These are phyloP conservation scores for Ganaspis sp. DNA, from an alignment of 1,140 invertebrate genomes.

Conservation along the genomic window DNA sequence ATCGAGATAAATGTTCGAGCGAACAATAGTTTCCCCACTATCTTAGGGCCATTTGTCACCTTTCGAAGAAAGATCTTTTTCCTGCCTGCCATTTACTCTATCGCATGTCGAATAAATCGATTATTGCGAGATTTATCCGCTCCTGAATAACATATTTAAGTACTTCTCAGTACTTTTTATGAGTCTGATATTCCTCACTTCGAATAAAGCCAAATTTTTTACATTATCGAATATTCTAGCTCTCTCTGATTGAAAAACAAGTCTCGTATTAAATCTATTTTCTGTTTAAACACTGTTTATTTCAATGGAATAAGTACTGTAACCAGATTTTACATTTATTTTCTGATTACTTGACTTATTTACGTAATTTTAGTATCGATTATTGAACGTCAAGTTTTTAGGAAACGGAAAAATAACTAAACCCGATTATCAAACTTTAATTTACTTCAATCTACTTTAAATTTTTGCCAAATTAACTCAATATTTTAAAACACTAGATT, in stretches of 20 bases:
- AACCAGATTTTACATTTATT: too few relatives aligned
- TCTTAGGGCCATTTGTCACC: slow-evolving; percentile 8
- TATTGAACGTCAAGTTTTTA: too few relatives aligned
- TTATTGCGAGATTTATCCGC: slow-evolving; percentile 1
- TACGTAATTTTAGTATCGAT: too few relatives aligned
- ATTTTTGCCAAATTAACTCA: too few relatives aligned
- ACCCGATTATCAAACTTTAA: too few relatives aligned
- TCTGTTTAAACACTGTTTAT: too few relatives aligned
- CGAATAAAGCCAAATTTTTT: background rate
- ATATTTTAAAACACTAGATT: too few relatives aligned
- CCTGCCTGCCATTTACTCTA: slow-evolving; percentile 12
- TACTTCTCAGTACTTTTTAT: slow-evolving; percentile 10
- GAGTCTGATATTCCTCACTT: background rate
- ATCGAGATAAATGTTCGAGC: slow-evolving; percentile 1
- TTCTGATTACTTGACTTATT: too few relatives aligned
- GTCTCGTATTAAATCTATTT: background rate
- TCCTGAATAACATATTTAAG: slow-evolving; percentile 14
- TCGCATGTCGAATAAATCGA: slow-evolving; percentile 13
- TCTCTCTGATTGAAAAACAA: background rate
- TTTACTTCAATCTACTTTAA: too few relatives aligned
- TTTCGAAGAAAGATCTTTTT: slow-evolving; percentile 6
- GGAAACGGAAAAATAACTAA: too few relatives aligned
- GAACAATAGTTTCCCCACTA: slow-evolving; percentile 3
- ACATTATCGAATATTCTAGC: background rate
- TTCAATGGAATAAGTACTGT: too few relatives aligned